Evolutionary conservation across 2,113 vertebrate genomes (phyloP).

Genomic region (Ellobius talpinus): DNA sequence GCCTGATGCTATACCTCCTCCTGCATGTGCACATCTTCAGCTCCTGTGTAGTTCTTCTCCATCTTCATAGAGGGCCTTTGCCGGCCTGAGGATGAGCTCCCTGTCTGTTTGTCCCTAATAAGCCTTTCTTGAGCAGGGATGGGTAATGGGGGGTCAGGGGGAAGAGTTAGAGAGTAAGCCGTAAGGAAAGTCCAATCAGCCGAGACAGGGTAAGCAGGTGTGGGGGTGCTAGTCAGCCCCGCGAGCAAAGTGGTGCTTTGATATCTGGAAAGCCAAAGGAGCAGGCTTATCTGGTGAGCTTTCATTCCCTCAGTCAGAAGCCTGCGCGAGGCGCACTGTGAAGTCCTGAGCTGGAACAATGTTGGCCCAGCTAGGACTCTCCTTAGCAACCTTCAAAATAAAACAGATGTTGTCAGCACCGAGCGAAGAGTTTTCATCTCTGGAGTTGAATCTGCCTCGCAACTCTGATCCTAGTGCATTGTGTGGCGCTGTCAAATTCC

Average conservation of each 20-base stretch:
- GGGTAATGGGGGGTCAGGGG: not conserved
- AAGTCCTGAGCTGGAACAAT: constrained; percentile 80
- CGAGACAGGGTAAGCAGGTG: constrained; percentile 58
- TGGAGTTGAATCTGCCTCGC: constrained; percentile 61
- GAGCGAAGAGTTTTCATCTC: constrained; percentile 69
- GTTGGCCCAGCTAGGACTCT: constrained; percentile 83
- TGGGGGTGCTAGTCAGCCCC: constrained; percentile 78
- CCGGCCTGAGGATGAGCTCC: not conserved
- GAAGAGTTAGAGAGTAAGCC: not conserved
- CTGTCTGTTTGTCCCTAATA: not conserved
- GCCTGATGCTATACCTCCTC: not conserved
- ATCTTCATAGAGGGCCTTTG: not conserved
- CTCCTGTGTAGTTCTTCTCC: not conserved
- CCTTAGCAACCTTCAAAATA: constrained; percentile 81
- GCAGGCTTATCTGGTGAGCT: constrained; percentile 81
- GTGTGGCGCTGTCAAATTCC: constrained; percentile 48
- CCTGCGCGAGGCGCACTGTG: constrained; percentile 73
- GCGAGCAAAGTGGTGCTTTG: constrained; percentile 81
- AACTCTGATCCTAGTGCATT: constrained; percentile 56
- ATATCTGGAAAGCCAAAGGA: constrained; percentile 82
- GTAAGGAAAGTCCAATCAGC: not conserved
- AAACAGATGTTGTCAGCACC: constrained; percentile 80
- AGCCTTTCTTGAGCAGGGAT: constrained; percentile 12
- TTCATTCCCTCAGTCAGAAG: constrained; percentile 83
- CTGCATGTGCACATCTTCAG: rapidly evolving